Base-by-base conservation (phyloP, 2,797 vertebrate species). In the Epinephelus coioides region DNA sequence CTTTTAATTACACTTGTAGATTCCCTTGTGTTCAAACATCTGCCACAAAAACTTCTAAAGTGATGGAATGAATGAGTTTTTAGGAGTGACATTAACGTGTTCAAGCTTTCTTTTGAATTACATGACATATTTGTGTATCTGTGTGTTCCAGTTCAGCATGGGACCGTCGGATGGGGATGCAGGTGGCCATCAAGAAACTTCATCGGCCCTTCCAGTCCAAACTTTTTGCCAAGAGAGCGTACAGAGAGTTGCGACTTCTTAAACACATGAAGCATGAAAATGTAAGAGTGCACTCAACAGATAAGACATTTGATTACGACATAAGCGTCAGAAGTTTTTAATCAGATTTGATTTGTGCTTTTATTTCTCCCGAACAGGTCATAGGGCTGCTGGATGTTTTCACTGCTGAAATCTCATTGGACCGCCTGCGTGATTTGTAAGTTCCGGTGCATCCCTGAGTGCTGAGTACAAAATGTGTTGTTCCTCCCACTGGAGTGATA, bases 251-350 rank as follows among this genome's bases (percentile, higher is more conserved):
- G 75, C 94, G 97, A 0, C 97, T 99, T 2, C 95, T 99, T 81
- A 98, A 98, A 56, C 97, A 98, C 93, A 99, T 99, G 97, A 97
- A 96, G 77, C 97, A 98, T 0, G 97, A 98, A 88, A 99, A 98
- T 3, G 98, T 98, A 92, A 96, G 97, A 92, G 10, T 2, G 1
- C 38, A 15, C 19, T 30, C 11, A 13, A 27, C 10, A 6, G 5
- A 19, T 13, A 25, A 8, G 12, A 21, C 40, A 43, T 43, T 4
- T 47, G 17, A 49, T 49, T 8, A 19, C 7, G 19, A 38, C 2
- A 59, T 38, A n/a, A 34, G n/a, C 0, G 8, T n/a, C 9, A 44
- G 13, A n/a, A 1, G 8, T 17, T 69, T 49, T 59, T 27, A 34
- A 69, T 21, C 1, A 2, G 6, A 12, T 50, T 46, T 43, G n/a